phyloP scores from a whole-genome alignment of 2,888 invertebrate species.

The Stenoptilia bipunctidactyla region DNA sequence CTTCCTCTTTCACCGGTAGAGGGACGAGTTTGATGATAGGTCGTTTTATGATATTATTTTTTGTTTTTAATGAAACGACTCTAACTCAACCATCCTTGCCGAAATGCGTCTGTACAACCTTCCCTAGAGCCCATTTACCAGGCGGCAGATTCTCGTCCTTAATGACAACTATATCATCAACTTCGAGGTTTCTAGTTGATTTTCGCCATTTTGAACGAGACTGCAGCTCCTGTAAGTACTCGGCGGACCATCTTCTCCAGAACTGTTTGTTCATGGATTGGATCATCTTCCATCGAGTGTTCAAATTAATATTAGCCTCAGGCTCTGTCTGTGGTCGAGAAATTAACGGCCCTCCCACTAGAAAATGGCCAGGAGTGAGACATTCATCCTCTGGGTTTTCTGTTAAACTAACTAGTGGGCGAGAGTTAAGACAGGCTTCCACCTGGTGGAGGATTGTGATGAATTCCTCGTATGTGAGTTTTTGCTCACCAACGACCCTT shows the following conservation, averaged over 20 bases:
- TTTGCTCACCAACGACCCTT: not conserved
- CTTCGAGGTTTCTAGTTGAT: not conserved
- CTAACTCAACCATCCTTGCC: not conserved
- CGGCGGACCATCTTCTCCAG: not conserved
- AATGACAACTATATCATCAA: not conserved
- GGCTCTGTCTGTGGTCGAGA: not conserved
- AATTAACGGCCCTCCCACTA: not conserved
- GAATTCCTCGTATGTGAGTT: conserved; percentile 1
- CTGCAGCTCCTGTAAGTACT: not conserved
- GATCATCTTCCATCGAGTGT: not conserved
- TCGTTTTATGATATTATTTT: not conserved
- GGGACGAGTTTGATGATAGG: conserved; percentile 2
- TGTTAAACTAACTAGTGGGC: not conserved
- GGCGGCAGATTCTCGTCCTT: not conserved
- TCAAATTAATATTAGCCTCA: not conserved
- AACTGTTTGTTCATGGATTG: conserved; percentile 1
- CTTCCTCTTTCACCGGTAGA: not conserved
- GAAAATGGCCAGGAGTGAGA: not conserved
- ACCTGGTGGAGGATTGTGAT: not conserved
- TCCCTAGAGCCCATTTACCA: conserved; percentile 1
- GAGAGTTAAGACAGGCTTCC: conserved; percentile 1
- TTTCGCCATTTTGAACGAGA: not conserved
- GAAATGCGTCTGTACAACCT: not conserved
- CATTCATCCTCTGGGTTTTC: not conserved
- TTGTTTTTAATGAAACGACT: conserved; percentile 3